Evolutionary conservation across 30 jellyfish, hydroid and myxozoan species (phyloP), one percentile per base, ranked within the genome.

Genomic region (Aurelia aurita complex sp. Pacific): DNA sequence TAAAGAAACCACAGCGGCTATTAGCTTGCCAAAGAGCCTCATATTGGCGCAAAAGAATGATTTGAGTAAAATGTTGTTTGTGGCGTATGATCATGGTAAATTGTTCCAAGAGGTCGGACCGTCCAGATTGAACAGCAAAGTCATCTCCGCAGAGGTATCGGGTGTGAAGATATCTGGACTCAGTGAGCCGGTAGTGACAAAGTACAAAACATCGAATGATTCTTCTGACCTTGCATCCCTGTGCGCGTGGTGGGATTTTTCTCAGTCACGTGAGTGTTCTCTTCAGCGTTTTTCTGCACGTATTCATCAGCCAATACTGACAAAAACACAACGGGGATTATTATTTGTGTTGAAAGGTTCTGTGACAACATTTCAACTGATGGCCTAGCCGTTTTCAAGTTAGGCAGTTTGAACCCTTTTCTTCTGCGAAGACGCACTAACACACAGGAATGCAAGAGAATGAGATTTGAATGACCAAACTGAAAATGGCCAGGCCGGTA

Each of bases 231-330:
- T 12, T 57, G 80, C 34, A 17, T 52, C 50, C 60, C 59, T 82
- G 23, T 82, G 91, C 50, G 85, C 73, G 9, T 82, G 91, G 91
- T 82, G 91, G 91, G 91, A 82, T 57, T 82, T 82, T 19, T 1
- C 57, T 46, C 57, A 46, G 57, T 46, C 57, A 46, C 57, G 57
- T 46, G 57, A 46, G 57, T 46, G 12, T 46, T 46, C 57, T 46
- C 57, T 46, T 9, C 8, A 23, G 29, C 29, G 29, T 23, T 23
- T 23, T 23, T 23, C 29, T 23, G 0, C 29, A 23, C 29, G 29
- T 23, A 23, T 23, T 23, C 29, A 23, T 23, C 29, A 23, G 29
- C 29, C 29, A 23, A 23, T 23, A 23, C 29, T 23, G 29, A 23
- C 29, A 23, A 23, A 23, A 23, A 23, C 29, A 23, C 29, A 23